Evolutionary conservation across 2,888 invertebrate species (phyloP).

Genomic region (Pandemis cinnamomeana): DNA sequence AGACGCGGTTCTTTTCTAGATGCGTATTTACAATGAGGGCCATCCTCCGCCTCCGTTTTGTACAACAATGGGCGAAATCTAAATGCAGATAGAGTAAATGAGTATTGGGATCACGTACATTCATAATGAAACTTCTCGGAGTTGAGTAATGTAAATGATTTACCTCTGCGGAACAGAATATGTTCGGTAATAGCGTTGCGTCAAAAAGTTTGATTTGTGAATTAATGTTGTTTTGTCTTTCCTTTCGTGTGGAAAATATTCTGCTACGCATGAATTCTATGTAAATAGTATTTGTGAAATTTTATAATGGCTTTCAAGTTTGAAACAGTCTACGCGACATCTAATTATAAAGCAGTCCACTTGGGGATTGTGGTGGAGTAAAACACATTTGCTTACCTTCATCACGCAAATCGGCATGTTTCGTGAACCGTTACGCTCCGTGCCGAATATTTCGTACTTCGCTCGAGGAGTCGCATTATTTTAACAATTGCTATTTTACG

Average conservation of each 20-base stretch:
- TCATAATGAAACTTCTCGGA: slow-evolving; percentile 53
- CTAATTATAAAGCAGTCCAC: slow-evolving; percentile 10
- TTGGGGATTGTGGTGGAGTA: neutral
- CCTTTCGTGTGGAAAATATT: slow-evolving; percentile 11
- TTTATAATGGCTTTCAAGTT: neutral
- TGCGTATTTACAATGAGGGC: slow-evolving; percentile 23
- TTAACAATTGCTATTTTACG: neutral
- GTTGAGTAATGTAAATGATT: slow-evolving; percentile 42
- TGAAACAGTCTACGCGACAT: neutral
- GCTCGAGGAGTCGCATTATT: neutral
- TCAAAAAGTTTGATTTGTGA: slow-evolving; percentile 24
- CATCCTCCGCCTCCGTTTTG: slow-evolving; percentile 34
- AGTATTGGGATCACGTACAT: slow-evolving; percentile 50
- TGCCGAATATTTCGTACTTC: slow-evolving; percentile 10
- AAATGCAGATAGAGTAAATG: slow-evolving; percentile 29
- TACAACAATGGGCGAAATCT: slow-evolving; percentile 35
- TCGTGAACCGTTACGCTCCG: neutral
- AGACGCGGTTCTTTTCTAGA: slow-evolving; percentile 4
- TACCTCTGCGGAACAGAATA: slow-evolving; percentile 7
- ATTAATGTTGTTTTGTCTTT: slow-evolving; percentile 25
- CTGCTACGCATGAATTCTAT: neutral
- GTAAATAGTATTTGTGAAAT: neutral
- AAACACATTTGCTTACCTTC: slow-evolving; percentile 9
- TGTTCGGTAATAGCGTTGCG: slow-evolving; percentile 9
- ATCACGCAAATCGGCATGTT: slow-evolving; percentile 23